Percentiles rank a stretch among this genome's conserved stretches.
phyloP scores from a whole-genome alignment of 2,888 invertebrate species.

The Incurvaria masculella region DNA sequence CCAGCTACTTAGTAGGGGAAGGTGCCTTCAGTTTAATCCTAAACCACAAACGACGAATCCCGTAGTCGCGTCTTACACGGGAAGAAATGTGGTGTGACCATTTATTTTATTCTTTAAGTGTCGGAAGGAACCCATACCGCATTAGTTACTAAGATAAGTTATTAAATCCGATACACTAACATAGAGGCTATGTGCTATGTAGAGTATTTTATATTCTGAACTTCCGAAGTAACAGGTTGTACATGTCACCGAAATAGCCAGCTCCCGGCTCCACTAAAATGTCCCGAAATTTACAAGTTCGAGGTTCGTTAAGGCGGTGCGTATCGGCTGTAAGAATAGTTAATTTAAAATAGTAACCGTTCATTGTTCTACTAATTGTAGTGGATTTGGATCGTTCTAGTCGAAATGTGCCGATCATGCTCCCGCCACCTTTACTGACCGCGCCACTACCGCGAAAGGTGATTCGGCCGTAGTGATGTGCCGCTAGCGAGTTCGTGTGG shows the following conservation, averaged over 20 bases:
- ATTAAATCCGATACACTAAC: no score
- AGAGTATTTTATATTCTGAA: constrained; percentile 14
- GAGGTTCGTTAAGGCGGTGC: background rate
- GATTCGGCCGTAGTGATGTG: background rate
- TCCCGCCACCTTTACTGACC: background rate
- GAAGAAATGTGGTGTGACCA: constrained; percentile 8
- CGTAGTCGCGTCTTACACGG: constrained; percentile 8
- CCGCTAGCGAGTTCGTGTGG: background rate
- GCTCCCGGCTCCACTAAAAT: no score
- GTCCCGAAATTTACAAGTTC: no score
- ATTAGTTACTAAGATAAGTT: constrained; percentile 8
- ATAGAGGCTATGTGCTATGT: no score
- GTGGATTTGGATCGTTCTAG: constrained; percentile 52
- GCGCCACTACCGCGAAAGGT: background rate
- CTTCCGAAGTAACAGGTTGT: constrained; percentile 20
- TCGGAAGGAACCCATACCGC: constrained; percentile 13
- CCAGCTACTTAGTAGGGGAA: no score
- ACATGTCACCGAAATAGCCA: no score
- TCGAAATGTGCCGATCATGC: constrained; percentile 48
- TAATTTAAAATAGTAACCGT: constrained; percentile 39
- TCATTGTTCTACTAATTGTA: constrained; percentile 56
- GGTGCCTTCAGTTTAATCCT: no score
- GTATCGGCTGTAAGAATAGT: background rate
- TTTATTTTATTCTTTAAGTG: constrained; percentile 13
- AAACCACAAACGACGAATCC: no score